Conservation (phyloP, 1,140 invertebrate species). For the Pseudomyrmex cubaensis region DNA sequence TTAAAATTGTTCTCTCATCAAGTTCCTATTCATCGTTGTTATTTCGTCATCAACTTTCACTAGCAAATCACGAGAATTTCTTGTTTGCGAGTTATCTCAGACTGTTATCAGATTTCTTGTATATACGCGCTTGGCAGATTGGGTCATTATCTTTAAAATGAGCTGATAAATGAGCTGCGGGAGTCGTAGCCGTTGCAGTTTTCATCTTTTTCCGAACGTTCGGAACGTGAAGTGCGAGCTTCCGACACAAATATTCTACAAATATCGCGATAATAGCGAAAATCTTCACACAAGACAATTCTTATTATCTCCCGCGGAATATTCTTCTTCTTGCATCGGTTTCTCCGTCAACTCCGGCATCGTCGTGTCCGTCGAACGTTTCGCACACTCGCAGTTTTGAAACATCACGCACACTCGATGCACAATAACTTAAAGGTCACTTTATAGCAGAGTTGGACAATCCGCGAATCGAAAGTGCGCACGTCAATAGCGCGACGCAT, state of each 20-base stretch:
- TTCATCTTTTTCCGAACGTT: neutral
- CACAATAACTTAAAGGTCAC: conserved; percentile 57
- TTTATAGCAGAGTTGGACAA: conserved; percentile 33
- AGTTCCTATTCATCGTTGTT: neutral
- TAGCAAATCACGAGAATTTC: neutral
- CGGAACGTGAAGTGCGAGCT: neutral
- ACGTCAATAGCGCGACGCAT: neutral
- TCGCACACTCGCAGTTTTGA: conserved; percentile 47
- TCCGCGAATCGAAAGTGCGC: conserved; percentile 21
- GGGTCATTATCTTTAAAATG: conserved; percentile 19
- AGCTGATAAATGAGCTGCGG: neutral
- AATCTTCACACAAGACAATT: neutral
- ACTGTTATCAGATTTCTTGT: conserved; percentile 2
- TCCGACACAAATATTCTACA: too few relatives aligned
- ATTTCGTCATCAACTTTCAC: neutral
- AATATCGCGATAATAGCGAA: neutral
- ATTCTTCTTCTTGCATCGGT: conserved; percentile 11
- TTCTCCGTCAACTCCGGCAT: conserved; percentile 13
- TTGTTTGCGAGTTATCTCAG: neutral
- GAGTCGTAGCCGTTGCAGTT: neutral
- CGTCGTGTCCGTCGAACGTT: conserved; percentile 8
- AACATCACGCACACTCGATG: conserved; percentile 44
- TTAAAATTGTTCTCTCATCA: neutral
- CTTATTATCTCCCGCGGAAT: conserved; percentile 3
- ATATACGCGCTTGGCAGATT: neutral